Base-by-base conservation (phyloP, 2,888 invertebrate species). In the Epiblema foenella region DNA sequence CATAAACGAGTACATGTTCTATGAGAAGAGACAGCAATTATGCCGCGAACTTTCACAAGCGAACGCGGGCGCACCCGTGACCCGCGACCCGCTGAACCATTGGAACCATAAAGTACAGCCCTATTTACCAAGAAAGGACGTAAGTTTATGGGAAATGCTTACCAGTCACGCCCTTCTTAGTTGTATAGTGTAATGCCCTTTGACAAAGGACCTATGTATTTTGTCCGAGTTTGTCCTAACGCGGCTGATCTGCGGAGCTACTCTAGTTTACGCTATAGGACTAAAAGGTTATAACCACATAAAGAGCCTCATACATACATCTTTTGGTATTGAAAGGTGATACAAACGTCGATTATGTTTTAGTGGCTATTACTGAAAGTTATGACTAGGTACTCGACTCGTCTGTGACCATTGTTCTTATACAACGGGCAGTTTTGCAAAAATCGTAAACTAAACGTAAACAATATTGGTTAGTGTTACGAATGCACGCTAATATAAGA, bases 1-100 rank as follows among this genome's bases (percentile, higher is more conserved):
- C 46, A 46, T 46, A n/a, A n/a, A 7, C 8, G 46, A 46, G n/a
- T 8, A 46, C n/a, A 46, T 46, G 12, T n/a, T 46, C 12, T 46
- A n/a, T 46, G 46, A 46, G 12, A n/a, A 46, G 46, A 46, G 46
- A 46, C 46, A 54, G 54, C 69, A 60, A 62, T 70, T 64, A 73
- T 64, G 58, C 18, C 54, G 63, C 46, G 70, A 73, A 70, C 69
- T 73, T 69, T 73, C 73, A 73, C 73, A 63, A 73, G 66, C 49
- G 24, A 54, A 24, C 69, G 57, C 63, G 63, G 72, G 58, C 64
- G 67, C 70, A 20, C 62, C 60, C 73, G 69, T 42, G 63, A 67
- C 63, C 54, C 39, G 56, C 57, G 49, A 33, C 17, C 42, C 42
- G 24, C 33, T 29, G 33, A 46, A 33, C 17, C 12, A 29, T 33